Conservation (phyloP, 2,888 invertebrate genomes). For the Pherbina coryleti region DNA sequence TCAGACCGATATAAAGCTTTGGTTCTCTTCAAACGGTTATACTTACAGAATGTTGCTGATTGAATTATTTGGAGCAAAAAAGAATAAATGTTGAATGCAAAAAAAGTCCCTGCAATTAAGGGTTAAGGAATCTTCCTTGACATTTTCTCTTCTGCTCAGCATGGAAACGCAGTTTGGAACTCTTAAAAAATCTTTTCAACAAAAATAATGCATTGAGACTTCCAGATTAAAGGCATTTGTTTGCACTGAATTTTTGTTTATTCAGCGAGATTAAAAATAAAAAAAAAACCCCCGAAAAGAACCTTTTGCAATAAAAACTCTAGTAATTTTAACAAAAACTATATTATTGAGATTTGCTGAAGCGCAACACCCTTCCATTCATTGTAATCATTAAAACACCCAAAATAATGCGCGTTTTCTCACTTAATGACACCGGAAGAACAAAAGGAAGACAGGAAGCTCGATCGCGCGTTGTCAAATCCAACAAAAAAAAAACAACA, state of each 20-base stretch:
- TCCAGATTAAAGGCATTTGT: constrained; percentile 1
- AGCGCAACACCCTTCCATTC: constrained; percentile 29
- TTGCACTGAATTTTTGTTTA: background rate
- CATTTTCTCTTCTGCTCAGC: background rate
- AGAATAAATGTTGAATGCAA: too few relatives aligned
- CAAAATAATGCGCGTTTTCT: constrained; percentile 22
- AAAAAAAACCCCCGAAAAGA: background rate
- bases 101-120: too few relatives aligned
- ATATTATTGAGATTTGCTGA: constrained; percentile 20
- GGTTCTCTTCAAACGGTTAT: too few relatives aligned
- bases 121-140: background rate
- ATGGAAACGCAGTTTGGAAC: too few relatives aligned
- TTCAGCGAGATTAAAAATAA: background rate
- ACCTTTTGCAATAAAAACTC: constrained; percentile 18
- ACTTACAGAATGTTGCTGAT: too few relatives aligned
- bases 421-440: constrained; percentile 20
- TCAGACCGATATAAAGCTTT: too few relatives aligned
- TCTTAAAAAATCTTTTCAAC: background rate
- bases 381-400: constrained; percentile 6
- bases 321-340: background rate
- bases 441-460: constrained; percentile 27
- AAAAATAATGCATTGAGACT: background rate
- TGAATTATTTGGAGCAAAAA: too few relatives aligned
- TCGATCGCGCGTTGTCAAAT: constrained; percentile 4
- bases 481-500: background rate